Conservation (phyloP, 2,797 vertebrate genomes). For the Peromyscus nudipes region DNA sequence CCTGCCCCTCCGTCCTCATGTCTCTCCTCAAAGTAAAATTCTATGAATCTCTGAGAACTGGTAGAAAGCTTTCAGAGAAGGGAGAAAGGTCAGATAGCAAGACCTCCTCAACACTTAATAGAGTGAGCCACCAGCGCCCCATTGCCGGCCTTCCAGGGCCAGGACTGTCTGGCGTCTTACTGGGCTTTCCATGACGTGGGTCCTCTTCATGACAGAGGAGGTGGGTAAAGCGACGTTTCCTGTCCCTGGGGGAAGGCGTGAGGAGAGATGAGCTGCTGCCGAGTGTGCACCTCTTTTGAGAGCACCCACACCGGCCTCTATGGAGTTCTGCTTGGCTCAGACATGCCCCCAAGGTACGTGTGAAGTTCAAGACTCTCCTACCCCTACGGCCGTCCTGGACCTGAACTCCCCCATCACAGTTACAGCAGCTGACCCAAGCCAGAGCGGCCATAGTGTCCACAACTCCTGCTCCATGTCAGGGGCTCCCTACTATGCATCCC, state of each 20-base stretch:
- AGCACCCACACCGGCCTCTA: not conserved
- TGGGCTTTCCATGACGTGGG: slow-evolving; percentile 80
- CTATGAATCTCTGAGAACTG: not conserved
- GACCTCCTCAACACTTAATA: slow-evolving; percentile 4
- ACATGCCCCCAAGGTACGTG: slow-evolving; percentile 75
- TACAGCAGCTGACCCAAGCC: not conserved
- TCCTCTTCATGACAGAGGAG: not conserved
- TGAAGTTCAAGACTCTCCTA: not conserved
- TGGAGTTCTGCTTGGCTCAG: slow-evolving; percentile 69
- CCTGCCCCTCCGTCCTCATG: not conserved
- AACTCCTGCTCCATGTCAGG: not conserved
- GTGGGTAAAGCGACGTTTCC: slow-evolving; percentile 81
- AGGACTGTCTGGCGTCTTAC: not conserved
- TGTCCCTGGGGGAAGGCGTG: slow-evolving; percentile 61
- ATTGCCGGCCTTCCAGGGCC: slow-evolving; percentile 63
- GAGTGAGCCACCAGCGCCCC: not conserved
- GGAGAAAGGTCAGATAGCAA: slow-evolving; percentile 11
- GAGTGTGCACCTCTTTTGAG: slow-evolving; percentile 45
- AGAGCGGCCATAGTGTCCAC: not conserved
- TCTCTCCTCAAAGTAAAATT: not conserved
- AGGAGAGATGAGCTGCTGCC: slow-evolving; percentile 23
- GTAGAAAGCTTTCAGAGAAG: not conserved
- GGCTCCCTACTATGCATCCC: not conserved
- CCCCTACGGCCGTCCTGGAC: not conserved
- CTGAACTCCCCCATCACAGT: not conserved